Base-by-base conservation (phyloP, 2,113 vertebrate genomes). In the Ibidorhyncha struthersii region DNA sequence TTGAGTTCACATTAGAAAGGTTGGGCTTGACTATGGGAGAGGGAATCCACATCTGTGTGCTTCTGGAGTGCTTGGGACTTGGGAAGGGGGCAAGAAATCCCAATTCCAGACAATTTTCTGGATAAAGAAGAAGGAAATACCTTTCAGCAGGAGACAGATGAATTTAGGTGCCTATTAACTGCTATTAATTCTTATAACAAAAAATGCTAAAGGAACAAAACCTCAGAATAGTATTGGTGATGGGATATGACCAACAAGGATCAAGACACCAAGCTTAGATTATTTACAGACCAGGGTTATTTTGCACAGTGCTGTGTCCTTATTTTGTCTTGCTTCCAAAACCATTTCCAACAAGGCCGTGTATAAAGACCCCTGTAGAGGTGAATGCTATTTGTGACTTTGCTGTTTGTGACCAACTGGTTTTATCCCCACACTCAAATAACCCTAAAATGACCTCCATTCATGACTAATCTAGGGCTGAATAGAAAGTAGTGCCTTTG, bases 371-470 rank as follows among this genome's bases (percentile, higher is more conserved):
- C 72, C 45, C 17, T 69, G 40, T 32, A 8, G 10, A 87, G 66
- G 29, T 90, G 78, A 87, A 77, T 23, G 56, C 16, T 87, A 49
- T 87, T 91, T 86, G 72, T 59, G 93, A 89, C 89, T 94, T 89
- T 1, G 8, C 40, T 78, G 49, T 81, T 89, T 71, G 49, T 27
- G 90, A 76, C 66, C 47, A 74, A 16, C 45, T 69, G 14, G 20
- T 77, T 94, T 77, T 59, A 93, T 70, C 58, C 87, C 80, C 81
- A 77, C 32, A 27, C 30, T 69, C 41, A 67, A 96, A 77, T 58
- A 97, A 89, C 89, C 78, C 70, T 72, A 62, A 73, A 91, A 77
- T 56, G 74, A 96, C 81, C 82, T 94, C 81, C 25, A 47, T 61
- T 96, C 84, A 71, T 73, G 93, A 88, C 58, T 59, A 82, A 85